Evolutionary conservation across 2,797 vertebrate species (phyloP).

Genomic region (Lemur catta): DNA sequence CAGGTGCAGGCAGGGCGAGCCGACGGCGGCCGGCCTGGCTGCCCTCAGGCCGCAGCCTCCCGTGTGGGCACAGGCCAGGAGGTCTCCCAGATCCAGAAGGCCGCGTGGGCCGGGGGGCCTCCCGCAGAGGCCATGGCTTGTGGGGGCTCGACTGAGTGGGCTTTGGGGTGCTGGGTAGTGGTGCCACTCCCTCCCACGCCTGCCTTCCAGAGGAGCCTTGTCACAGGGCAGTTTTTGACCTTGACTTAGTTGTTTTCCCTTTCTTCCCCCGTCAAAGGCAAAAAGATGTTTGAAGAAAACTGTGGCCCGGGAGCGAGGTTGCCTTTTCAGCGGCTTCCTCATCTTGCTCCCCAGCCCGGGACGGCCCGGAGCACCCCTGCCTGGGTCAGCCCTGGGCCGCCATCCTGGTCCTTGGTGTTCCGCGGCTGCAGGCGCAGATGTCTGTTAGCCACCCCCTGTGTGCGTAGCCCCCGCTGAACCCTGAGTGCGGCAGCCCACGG

Average conservation of each 20-base stretch:
- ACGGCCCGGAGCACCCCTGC: neutral
- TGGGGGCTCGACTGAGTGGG: slow-evolving; percentile 67
- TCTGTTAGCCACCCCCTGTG: fast-evolving
- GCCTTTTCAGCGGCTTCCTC: neutral
- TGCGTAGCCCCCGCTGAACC: neutral
- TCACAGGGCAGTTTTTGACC: slow-evolving; percentile 60
- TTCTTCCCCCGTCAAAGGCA: slow-evolving; percentile 59
- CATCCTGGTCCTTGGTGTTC: neutral
- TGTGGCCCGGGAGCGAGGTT: neutral
- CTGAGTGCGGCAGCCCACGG: too few species aligned
- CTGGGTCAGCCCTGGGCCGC: neutral
- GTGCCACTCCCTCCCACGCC: slow-evolving; percentile 66
- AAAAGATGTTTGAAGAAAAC: slow-evolving; percentile 42
- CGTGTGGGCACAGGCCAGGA: slow-evolving; percentile 77
- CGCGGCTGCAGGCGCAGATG: neutral
- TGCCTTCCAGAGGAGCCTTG: slow-evolving; percentile 69
- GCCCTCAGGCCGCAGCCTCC: slow-evolving; percentile 69
- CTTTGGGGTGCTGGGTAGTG: slow-evolving; percentile 59
- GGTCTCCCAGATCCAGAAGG: slow-evolving; percentile 82
- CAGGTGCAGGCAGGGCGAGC: neutral
- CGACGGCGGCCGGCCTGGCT: slow-evolving; percentile 58
- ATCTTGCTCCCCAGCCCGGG: neutral
- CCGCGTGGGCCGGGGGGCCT: slow-evolving; percentile 69
- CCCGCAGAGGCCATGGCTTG: slow-evolving; percentile 66
- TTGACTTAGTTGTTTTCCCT: neutral